Conservation (phyloP, 2,888 invertebrate species). For the Drosophila peninsularis region DNA sequence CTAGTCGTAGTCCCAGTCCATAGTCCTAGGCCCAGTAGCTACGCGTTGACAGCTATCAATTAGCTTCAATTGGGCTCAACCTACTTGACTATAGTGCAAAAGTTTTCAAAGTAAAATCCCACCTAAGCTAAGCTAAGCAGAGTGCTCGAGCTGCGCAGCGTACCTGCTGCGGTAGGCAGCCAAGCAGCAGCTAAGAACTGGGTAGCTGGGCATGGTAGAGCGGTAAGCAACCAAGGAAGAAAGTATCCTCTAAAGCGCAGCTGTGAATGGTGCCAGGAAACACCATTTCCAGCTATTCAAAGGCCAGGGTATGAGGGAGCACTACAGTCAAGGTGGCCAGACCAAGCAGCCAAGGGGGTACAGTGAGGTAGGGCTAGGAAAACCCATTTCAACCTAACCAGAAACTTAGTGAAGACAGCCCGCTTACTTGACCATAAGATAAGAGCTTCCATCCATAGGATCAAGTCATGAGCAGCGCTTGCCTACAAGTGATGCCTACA, state of each 20-base stretch:
- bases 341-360: too few relatives aligned
- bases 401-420: too few relatives aligned
- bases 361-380: too few relatives aligned
- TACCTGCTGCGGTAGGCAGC: too few relatives aligned
- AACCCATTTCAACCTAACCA: too few relatives aligned
- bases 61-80: neutral
- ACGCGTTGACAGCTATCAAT: neutral
- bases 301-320: neutral
- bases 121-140: neutral
- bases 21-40: neutral
- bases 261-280: neutral
- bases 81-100: neutral
- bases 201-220: neutral
- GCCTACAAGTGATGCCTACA: too few relatives aligned
- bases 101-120: neutral
- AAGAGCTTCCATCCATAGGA: too few relatives aligned
- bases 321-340: too few relatives aligned
- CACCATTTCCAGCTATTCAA: neutral
- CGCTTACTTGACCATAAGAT: too few relatives aligned
- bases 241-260: neutral
- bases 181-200: neutral
- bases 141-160: neutral
- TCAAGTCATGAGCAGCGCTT: too few relatives aligned
- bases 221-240: neutral
- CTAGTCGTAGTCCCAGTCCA: too few relatives aligned